Evolutionary conservation across 2,113 vertebrate species (phyloP), one percentile per base, ranked within the genome.

Genomic region (Seriola dumerili): DNA sequence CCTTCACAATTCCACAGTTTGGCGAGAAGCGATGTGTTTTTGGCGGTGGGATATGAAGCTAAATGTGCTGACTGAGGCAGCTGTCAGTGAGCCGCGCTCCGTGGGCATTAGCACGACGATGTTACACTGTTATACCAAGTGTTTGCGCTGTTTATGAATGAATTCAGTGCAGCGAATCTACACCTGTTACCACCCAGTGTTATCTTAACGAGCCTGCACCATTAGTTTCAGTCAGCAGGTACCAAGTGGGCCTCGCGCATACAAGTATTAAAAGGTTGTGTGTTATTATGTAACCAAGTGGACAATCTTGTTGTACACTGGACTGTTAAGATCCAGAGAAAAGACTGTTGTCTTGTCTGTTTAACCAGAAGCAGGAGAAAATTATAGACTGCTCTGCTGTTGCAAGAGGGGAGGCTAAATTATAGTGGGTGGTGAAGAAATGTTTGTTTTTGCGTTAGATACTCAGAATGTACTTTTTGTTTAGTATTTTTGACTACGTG

Each of bases 251-350:
- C 34, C 5, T 6, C 8, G 19, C 11, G 16, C 3, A 4, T 13
- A 11, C 6, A 21, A 44, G 64, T 32, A n/a, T 74, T 52, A 64
- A 77, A 78, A 75, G 75, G 72, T 73, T 83, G 1, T 16, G 21
- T 73, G 12, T 40, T 40, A 80, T 89, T 87, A 87, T 87, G 72
- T 92, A 89, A 91, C 63, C 61, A 4, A 81, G 78, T 67, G 77
- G 58, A 81, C 63, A 54, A 5, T 76, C 46, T 52, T 34, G 68
- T 65, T 81, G 75, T 57, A 66, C 11, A 59, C 10, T 68, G 58
- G 34, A 50, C 50, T 59, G 80, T 62, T 38, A 29, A 2, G 14
- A 44, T 38, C 19, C 4, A 21, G 72, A 29, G n/a, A 32, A 71
- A 55, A 17, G n/a, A 44, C 72, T 75, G 34, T 54, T 59, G 58